Conservation (phyloP, 2,888 invertebrate species). For the Lydus trimaculatus region DNA sequence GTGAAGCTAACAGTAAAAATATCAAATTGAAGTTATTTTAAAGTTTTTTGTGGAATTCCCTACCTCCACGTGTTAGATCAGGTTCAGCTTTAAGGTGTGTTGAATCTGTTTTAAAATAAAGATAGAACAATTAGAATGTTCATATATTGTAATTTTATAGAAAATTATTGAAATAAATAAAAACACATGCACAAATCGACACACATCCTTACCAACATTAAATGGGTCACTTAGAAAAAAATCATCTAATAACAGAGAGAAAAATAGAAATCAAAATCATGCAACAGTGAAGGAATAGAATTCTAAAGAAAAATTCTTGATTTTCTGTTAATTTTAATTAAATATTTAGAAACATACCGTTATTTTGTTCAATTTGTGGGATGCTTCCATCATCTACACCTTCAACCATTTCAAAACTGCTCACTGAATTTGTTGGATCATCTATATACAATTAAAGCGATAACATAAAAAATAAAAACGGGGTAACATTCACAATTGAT, state of each 20-base stretch:
- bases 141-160: too few species aligned
- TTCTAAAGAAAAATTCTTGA: neutral
- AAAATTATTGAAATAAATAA: too few species aligned
- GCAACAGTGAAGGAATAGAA: neutral
- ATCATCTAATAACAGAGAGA: slow-evolving; percentile 32
- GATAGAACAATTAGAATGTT: neutral
- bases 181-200: slow-evolving; percentile 16
- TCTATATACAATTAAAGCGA: slow-evolving; percentile 56
- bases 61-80: slow-evolving; percentile 39
- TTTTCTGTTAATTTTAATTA: neutral
- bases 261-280: slow-evolving; percentile 28
- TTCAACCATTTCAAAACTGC: slow-evolving; percentile 76
- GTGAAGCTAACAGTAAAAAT: slow-evolving; percentile 51
- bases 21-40: neutral
- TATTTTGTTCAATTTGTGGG: slow-evolving; percentile 38
- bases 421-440: slow-evolving; percentile 64
- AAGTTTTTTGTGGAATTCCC: slow-evolving; percentile 18
- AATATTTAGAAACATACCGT: slow-evolving; percentile 43
- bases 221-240: slow-evolving; percentile 24
- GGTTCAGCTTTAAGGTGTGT: slow-evolving; percentile 31
- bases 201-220: slow-evolving; percentile 35
- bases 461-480: slow-evolving; percentile 42
- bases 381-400: slow-evolving; percentile 61
- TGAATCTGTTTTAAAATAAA: slow-evolving; percentile 41
- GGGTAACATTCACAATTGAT: slow-evolving; percentile 36